Base-by-base conservation (phyloP, 2,113 vertebrate genomes). In the Gnathonemus longibarbis region DNA sequence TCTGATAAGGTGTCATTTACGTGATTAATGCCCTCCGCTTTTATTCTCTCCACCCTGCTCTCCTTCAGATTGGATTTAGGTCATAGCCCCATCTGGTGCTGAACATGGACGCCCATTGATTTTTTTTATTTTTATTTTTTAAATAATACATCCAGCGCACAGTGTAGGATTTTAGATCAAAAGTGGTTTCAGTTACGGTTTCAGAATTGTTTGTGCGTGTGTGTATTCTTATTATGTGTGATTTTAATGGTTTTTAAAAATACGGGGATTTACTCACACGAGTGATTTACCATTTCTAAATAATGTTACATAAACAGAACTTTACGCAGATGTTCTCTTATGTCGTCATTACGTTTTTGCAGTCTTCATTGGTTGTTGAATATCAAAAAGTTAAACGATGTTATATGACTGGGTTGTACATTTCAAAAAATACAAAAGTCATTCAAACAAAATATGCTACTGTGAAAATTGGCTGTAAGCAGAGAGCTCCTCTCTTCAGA, bases 11-110 rank as follows among this genome's bases (percentile, higher is more conserved):
- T 70, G 62, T 88, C 88, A 88, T 88, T 77, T 27, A 70, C 17
- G 48, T 95, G 95, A 96, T 96, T 94, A 95, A 96, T 96, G 94
- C 93, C 92, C 90, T 62, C 91, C 88, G 91, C 92, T 92, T 93
- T 91, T 27, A 46, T 91, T 91, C 90, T 92, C 91, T 91, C 88
- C 92, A 92, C 87, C 89, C 53, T 35, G 62, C 84, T 66, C 90
- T 91, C 92, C 91, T 94, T 89, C 92, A 93, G 89, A 94, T 94
- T 49, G 91, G 80, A 77, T 91, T 93, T 93, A 90, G 94, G 94
- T 95, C 93, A 92, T 49, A 93, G 90, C 90, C 89, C 88, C 83
- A 91, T 90, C 90, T 91, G 91, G 91, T 93, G 83, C 89, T 90
- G 91, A 92, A 92, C 88, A 87, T 88, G 88, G 91, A 92, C 94